Evolutionary conservation across 64 coral and sea anemone genomes (phyloP), one percentile per base, ranked within the genome.

Genomic region (Platygyra sinensis): DNA sequence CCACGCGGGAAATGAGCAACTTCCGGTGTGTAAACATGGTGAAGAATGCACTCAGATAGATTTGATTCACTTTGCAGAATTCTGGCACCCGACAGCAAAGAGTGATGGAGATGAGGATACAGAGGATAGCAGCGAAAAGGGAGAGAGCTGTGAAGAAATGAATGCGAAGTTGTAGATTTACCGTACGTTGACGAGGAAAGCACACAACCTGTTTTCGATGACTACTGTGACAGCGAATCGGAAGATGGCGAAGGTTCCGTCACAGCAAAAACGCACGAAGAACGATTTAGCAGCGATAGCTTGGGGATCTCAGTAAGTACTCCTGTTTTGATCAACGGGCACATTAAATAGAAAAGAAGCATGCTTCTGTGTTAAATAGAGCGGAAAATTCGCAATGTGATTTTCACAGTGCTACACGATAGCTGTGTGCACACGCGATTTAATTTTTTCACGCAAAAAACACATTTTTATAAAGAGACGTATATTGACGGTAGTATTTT

Each of bases 1-100:
- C 19, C 22, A 71, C 32, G 63, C 39, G 36, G 62, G 63, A 82
- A 64, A 65, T 52, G 17, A 79, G 30, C 71, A 89, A 27, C 73
- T 92, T 67, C 94, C 86, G 18, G 31, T 79, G 9, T 96, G 94
- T 55, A 46, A 81, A 50, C 25, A 86, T 39, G 94, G 94, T 65
- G 62, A 89, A 29, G 79, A 89, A 3, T 96, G 94, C 78, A 82
- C 13, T 10, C 73, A 89, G 19, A 80, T 39, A 10, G 90, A 96
- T 24, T 25, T 96, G 18, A 88, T 96, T 4, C 94, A 96, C 86
- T 96, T 96, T 75, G 94, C 94, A 52, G 94, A 96, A 55, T 96
- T 89, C 76, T 89, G 86, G 73, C 94, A 96, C 61, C 94, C 94
- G 30, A 91, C 86, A 14, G 54, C 62, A 54, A 85, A 38, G 46